These are phyloP conservation scores for mouse (Mus musculus) DNA, from an alignment of 2,113 vertebrate genomes.

Conservation along the genomic window GRCm39 chr7:37584001-37584500, in stretches of 20 bases:
- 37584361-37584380: neutral
- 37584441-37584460: fast-evolving
- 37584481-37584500: neutral
- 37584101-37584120: fast-evolving
- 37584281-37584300: neutral
- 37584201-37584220: fast-evolving
- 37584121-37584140: fast-evolving
- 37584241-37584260: fast-evolving
- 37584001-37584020: neutral
- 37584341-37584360: neutral
- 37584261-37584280: fast-evolving
- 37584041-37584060: neutral
- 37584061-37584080: neutral
- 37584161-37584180: neutral
- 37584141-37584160: neutral
- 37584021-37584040: fast-evolving
- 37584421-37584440: neutral
- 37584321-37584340: too few relatives aligned
- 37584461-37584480: neutral
- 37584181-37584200: neutral
- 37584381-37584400: fast-evolving
- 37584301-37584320: neutral
- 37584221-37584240: neutral
- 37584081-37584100: neutral
- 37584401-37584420: neutral